These are phyloP conservation scores for Pollenia griseotomentosa DNA, from an alignment of 2,888 invertebrate species.

Conservation along the genomic window DNA sequence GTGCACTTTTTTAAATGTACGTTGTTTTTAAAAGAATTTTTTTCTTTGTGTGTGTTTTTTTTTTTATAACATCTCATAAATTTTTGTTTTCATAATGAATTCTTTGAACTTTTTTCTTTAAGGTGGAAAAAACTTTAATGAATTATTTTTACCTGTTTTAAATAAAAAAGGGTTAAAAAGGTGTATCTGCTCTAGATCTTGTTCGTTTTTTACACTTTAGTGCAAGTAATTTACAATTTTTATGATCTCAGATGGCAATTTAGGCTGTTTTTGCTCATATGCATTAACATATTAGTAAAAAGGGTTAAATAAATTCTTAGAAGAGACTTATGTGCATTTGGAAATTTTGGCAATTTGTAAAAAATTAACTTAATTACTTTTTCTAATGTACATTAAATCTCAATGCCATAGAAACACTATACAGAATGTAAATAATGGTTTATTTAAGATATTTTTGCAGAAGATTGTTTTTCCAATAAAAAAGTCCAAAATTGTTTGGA, in stretches of 20 bases:
- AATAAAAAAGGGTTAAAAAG: background rate
- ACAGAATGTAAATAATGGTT: too few relatives aligned
- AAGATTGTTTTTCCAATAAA: too few relatives aligned
- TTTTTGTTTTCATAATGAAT: constrained; percentile 41
- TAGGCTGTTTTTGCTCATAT: background rate
- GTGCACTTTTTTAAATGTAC: constrained; percentile 21
- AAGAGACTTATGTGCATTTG: background rate
- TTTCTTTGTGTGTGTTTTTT: background rate
- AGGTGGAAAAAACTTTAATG: background rate
- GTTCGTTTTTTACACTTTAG: constrained; percentile 41
- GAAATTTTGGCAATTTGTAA: too few relatives aligned
- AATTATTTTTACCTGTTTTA: constrained; percentile 26
- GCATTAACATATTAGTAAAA: background rate
- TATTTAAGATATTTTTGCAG: too few relatives aligned
- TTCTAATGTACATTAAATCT: too few relatives aligned
- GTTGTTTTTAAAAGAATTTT: background rate
- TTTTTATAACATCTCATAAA: constrained; percentile 30
- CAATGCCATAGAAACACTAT: too few relatives aligned
- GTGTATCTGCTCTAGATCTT: constrained; percentile 38
- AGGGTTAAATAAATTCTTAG: constrained; percentile 35
- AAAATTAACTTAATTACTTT: too few relatives aligned
- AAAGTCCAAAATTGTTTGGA: too few relatives aligned
- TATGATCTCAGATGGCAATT: constrained; percentile 25
- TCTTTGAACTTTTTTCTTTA: constrained; percentile 16
- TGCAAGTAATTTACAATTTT: constrained; percentile 35